These are phyloP conservation scores for Macrosteles quadrilineatus DNA, from an alignment of 1,140 invertebrate genomes.

Conservation along the genomic window DNA sequence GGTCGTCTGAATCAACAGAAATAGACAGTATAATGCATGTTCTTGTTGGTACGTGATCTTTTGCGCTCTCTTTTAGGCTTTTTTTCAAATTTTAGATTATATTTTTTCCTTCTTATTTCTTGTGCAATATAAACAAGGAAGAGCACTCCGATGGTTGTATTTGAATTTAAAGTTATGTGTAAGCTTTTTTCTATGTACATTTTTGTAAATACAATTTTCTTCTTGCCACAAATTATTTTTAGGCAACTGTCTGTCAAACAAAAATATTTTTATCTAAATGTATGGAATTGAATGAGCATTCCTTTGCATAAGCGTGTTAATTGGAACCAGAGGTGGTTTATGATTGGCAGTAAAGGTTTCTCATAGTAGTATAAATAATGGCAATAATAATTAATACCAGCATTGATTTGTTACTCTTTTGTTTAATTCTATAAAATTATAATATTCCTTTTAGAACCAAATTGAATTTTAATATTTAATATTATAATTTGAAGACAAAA, in stretches of 20 bases:
- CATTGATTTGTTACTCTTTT: no score
- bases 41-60: slow-evolving; percentile 31
- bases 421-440: no score
- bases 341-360: no score
- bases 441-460: no score
- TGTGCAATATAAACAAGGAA: slow-evolving; percentile 20
- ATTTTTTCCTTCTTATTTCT: background rate
- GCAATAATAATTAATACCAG: no score
- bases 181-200: slow-evolving; percentile 12
- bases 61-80: background rate
- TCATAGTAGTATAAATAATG: no score
- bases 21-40: slow-evolving; percentile 39
- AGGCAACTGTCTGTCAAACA: background rate
- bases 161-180: slow-evolving; percentile 7
- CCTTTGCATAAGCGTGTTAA: no score
- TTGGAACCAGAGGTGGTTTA: no score
- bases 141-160: slow-evolving; percentile 27
- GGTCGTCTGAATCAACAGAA: slow-evolving; percentile 24
- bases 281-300: background rate
- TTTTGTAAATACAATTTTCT: slow-evolving; percentile 1
- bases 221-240: slow-evolving; percentile 26
- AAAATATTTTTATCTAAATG: background rate
- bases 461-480: no score
- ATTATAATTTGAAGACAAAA: no score
- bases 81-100: slow-evolving; percentile 14